A percentile compares a stretch with the other conserved stretches of the same genome.
Conservation (phyloP, 2,797 vertebrate species). For the Onychomys torridus region DNA sequence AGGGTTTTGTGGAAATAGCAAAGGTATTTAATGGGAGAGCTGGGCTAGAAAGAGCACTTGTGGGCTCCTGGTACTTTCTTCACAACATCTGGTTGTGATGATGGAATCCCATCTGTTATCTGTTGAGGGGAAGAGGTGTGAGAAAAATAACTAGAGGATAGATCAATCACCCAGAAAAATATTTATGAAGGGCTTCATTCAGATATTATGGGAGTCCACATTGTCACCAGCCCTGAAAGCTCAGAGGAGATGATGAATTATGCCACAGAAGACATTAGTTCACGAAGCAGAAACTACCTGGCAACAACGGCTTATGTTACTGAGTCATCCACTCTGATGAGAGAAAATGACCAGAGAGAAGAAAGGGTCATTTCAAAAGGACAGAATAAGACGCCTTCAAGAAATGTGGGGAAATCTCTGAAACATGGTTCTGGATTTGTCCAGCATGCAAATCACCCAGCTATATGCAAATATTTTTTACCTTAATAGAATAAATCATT, state of each 20-base stretch:
- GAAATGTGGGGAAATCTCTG: constrained; percentile 1
- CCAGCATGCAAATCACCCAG: constrained; percentile 55
- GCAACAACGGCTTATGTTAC: background rate
- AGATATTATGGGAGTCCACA: constrained; percentile 78
- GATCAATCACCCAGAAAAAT: constrained; percentile 81
- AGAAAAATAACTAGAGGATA: constrained; percentile 69
- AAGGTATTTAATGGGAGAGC: constrained; percentile 7
- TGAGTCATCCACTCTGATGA: background rate
- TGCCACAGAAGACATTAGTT: constrained; percentile 39
- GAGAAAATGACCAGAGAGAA: background rate
- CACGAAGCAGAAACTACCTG: constrained; percentile 36
- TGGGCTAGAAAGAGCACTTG: background rate
- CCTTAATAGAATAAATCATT: constrained; percentile 67
- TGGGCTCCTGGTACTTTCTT: constrained; percentile 38
- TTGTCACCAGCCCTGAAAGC: constrained; percentile 71
- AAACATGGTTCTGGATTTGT: constrained; percentile 52
- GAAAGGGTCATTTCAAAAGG: background rate
- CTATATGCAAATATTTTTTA: constrained; percentile 69
- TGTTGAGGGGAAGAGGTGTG: constrained; percentile 71
- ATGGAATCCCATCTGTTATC: constrained; percentile 78
- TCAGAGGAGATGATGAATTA: constrained; percentile 74
- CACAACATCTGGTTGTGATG: constrained; percentile 74
- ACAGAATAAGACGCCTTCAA: background rate
- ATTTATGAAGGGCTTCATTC: constrained; percentile 79
- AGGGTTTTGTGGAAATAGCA: background rate